Evolutionary conservation across 1,140 invertebrate species (phyloP).

Genomic region (Drosophila suzukii): DNA sequence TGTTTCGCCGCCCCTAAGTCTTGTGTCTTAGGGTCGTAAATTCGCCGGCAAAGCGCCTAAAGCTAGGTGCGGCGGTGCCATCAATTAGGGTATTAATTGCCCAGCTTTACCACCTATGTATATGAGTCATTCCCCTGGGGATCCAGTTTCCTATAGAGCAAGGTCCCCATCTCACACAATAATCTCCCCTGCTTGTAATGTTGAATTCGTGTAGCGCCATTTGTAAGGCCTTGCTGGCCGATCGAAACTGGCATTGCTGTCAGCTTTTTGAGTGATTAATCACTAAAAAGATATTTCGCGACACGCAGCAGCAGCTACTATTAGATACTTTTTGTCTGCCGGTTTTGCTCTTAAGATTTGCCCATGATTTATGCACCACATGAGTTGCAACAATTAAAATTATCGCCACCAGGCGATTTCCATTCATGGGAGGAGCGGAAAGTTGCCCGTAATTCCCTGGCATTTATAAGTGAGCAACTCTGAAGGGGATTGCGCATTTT

Average conservation of each 20-base stretch:
- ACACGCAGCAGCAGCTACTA: slow-evolving; percentile 68
- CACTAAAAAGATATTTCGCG: slow-evolving; percentile 65
- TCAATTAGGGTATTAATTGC: slow-evolving; percentile 74
- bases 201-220: slow-evolving; percentile 72
- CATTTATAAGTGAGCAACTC: slow-evolving; percentile 33
- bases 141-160: neutral
- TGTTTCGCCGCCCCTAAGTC: slow-evolving; percentile 69
- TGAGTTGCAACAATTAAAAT: slow-evolving; percentile 73
- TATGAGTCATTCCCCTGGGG: slow-evolving; percentile 16
- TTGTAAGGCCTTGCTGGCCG: slow-evolving; percentile 58
- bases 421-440: slow-evolving; percentile 9
- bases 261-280: slow-evolving; percentile 78
- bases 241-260: slow-evolving; percentile 34
- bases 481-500: slow-evolving; percentile 48
- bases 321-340: slow-evolving; percentile 76
- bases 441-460: slow-evolving; percentile 56
- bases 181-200: slow-evolving; percentile 45
- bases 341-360: slow-evolving; percentile 65
- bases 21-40: slow-evolving; percentile 67
- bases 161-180: slow-evolving; percentile 18
- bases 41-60: slow-evolving; percentile 50
- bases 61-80: slow-evolving; percentile 65
- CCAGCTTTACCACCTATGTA: slow-evolving; percentile 21
- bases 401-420: slow-evolving; percentile 55
- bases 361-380: slow-evolving; percentile 65